A percentile compares a stretch with the other conserved stretches of the same genome.
These are phyloP conservation scores for Hyperoplus immaculatus DNA, from an alignment of 2,797 vertebrate genomes.

Conservation along the genomic window DNA sequence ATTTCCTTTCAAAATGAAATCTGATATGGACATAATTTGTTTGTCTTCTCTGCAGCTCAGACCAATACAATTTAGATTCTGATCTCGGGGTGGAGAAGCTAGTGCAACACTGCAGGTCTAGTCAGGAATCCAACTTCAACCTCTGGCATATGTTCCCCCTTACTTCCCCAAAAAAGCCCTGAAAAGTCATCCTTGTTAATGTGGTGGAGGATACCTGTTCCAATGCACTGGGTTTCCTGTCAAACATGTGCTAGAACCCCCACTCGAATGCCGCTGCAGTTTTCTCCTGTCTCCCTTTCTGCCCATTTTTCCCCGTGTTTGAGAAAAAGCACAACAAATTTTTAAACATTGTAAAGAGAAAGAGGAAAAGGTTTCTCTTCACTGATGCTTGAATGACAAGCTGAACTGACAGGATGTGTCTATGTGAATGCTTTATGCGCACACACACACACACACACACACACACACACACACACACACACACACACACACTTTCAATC, in stretches of 20 bases:
- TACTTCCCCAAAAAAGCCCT: conserved; percentile 21
- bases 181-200: conserved; percentile 48
- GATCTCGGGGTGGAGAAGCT: background rate
- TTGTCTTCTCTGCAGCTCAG: background rate
- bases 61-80: background rate
- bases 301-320: conserved; percentile 48
- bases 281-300: conserved; percentile 46
- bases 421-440: conserved; percentile 40
- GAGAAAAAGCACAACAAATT: conserved; percentile 62
- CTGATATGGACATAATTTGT: background rate
- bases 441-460: background rate
- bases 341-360: conserved; percentile 59
- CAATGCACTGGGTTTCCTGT: conserved; percentile 47
- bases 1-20: background rate
- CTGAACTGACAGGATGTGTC: conserved; percentile 68
- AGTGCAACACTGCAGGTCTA: background rate
- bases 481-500: conserved; percentile 68
- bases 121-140: conserved; percentile 11
- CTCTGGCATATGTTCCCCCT: conserved; percentile 3
- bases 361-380: conserved; percentile 65
- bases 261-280: conserved; percentile 35
- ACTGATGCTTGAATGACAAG: conserved; percentile 79
- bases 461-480: conserved; percentile 32
- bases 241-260: conserved; percentile 50
- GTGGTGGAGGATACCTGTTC: conserved; percentile 45